Evolutionary conservation across 2,888 invertebrate genomes (phyloP), one percentile per base, ranked within the genome.

Genomic region (Oscheius myriophilus): DNA sequence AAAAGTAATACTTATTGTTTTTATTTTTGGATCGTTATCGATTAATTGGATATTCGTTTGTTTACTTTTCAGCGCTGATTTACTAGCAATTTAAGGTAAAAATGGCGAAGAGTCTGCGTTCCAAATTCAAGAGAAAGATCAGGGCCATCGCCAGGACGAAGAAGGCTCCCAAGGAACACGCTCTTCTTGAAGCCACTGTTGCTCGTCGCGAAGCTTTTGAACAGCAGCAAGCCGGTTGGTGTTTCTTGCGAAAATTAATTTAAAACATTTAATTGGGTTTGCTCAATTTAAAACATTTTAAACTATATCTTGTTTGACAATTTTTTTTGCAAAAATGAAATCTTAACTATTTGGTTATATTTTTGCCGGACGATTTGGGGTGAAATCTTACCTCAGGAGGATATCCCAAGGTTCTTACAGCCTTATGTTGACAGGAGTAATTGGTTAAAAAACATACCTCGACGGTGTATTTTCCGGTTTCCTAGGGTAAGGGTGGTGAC

Each of bases 41-140:
- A 16, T 46, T 16, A 46, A n/a, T 4, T 14, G 6, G 16, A 4
- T 46, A 46, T 14, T 18, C 46, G 0, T 46, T 46, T 46, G 4
- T 46, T 39, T 54, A 23, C 1, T 18, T 25, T 21, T 12, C 25
- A 9, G 9, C 12, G 1, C 16, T 18, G 23, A 25, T 54, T 25
- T 25, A 1, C 12, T 25, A n/a, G 12, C 26, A 21, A 25, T 39
- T 25, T 23, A n/a, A 46, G 33, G 33, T 33, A 33, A 33, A n/a
- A 67, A 80, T 80, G 80, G 80, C 80, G 3, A 80, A 80, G 49
- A 75, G 76, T 73, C 65, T 80, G 58, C 73, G 80, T 53, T 80
- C 80, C 1, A 80, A 80, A 64, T 80, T 77, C 73, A 78, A 78
- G 69, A 75, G 80, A 69, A 80, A 73, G 70, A 72, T 77, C 41